phyloP scores from a whole-genome alignment of 2,113 vertebrate species.

The human (Homo sapiens) region GRCh38 chr2:118911501-118912000 shows the following conservation, averaged over 20 bases:
- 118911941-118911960: neutral
- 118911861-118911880: neutral
- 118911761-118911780: neutral
- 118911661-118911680: neutral
- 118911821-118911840: neutral
- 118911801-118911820: neutral
- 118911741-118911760: neutral
- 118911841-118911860: neutral
- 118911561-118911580: neutral
- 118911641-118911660: neutral
- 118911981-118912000: neutral
- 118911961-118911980: neutral
- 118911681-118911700: neutral
- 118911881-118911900: neutral
- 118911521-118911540: neutral
- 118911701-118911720: neutral
- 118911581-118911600: neutral
- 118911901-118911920: neutral
- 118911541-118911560: neutral
- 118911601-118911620: neutral
- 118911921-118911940: neutral
- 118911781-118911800: neutral
- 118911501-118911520: neutral
- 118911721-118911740: neutral
- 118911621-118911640: neutral